Evolutionary conservation across 2,888 invertebrate species (phyloP).

Genomic region (Pseudeuparius sepicola): DNA sequence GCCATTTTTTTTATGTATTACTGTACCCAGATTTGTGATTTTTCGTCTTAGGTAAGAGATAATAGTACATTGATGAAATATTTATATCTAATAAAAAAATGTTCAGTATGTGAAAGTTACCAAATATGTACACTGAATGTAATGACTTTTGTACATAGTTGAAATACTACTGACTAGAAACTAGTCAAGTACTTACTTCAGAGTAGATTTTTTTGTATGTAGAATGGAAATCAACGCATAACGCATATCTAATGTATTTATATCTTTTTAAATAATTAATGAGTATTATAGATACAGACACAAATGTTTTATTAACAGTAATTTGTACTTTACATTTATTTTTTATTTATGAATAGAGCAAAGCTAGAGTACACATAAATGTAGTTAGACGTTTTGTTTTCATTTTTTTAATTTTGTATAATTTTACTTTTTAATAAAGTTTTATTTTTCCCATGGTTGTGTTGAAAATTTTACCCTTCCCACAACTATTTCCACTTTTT

Average conservation of each 20-base stretch:
- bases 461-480: too few species aligned
- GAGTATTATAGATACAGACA: too few species aligned
- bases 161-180: constrained; percentile 36
- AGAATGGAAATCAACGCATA: too few species aligned
- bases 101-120: constrained; percentile 40
- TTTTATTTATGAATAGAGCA: constrained; percentile 32
- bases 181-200: constrained; percentile 39
- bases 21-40: constrained; percentile 38
- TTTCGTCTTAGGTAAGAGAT: too few species aligned
- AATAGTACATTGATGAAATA: too few species aligned
- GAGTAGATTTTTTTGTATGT: too few species aligned
- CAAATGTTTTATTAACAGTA: constrained; percentile 33
- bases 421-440: constrained; percentile 38
- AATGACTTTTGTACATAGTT: constrained; percentile 34
- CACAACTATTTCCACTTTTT: too few species aligned
- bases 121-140: constrained; percentile 40
- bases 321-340: constrained; percentile 35
- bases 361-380: constrained; percentile 35
- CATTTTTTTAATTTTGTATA: constrained; percentile 38
- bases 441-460: constrained; percentile 34
- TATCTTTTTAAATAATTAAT: too few species aligned
- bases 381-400: constrained; percentile 33
- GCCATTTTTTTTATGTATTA: constrained; percentile 31
- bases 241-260: too few species aligned
- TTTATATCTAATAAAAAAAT: too few species aligned